These are phyloP conservation scores for Patella depressa DNA, from an alignment of 2,888 invertebrate species.

Conservation along the genomic window DNA sequence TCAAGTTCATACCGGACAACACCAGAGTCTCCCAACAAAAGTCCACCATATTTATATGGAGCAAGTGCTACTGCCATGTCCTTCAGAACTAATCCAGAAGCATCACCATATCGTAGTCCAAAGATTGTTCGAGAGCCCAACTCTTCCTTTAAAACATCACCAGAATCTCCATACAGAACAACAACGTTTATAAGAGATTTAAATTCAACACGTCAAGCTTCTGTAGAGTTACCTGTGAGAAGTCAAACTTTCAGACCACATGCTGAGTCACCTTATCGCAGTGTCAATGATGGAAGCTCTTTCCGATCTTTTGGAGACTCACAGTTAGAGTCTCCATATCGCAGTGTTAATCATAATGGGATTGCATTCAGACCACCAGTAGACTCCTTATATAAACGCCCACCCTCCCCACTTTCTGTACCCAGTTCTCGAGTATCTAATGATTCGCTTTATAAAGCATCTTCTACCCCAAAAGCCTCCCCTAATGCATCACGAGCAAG, in stretches of 20 bases:
- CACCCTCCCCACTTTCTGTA: conserved; percentile 40
- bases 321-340: not conserved
- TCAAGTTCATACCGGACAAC: conserved; percentile 32
- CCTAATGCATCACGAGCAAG: conserved; percentile 39
- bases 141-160: conserved; percentile 13
- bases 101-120: conserved; percentile 38
- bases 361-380: conserved; percentile 35
- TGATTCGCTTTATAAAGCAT: conserved; percentile 41
- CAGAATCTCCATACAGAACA: conserved; percentile 19
- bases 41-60: conserved; percentile 17
- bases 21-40: conserved; percentile 27
- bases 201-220: not conserved
- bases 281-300: not conserved
- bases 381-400: conserved; percentile 43
- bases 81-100: conserved; percentile 12
- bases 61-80: conserved; percentile 19
- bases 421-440: conserved; percentile 40
- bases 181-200: conserved; percentile 25
- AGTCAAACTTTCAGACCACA: conserved; percentile 1
- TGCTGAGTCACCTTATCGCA: not conserved
- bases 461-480: conserved; percentile 39
- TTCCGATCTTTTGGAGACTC: not conserved
- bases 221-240: not conserved
- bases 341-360: not conserved
- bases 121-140: conserved; percentile 27